phyloP scores from a whole-genome alignment of 2,797 vertebrate species.

The Alosa sapidissima region DNA sequence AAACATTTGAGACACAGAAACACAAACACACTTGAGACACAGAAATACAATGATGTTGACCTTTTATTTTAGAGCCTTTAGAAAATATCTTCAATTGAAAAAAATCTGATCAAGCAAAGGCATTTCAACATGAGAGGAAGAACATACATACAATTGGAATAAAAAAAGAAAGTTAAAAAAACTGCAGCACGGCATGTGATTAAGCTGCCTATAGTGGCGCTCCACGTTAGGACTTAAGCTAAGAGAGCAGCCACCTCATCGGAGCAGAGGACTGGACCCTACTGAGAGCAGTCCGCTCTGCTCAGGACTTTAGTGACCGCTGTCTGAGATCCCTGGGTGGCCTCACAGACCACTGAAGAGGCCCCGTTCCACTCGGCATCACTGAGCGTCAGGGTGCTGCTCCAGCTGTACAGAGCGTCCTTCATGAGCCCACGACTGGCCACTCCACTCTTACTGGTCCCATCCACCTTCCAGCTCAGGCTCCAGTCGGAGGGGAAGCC shows the following conservation, averaged over 20 bases:
- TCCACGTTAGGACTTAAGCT: background rate
- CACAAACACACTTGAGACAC: background rate
- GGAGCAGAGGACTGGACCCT: conserved; percentile 42
- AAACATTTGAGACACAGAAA: too few species aligned
- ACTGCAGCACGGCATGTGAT: background rate
- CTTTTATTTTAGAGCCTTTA: background rate
- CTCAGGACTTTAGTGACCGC: conserved; percentile 34
- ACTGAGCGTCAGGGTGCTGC: conserved; percentile 50
- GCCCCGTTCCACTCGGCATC: conserved; percentile 34
- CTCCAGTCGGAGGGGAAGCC: conserved; percentile 62
- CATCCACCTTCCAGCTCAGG: conserved; percentile 61
- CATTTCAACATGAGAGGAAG: background rate
- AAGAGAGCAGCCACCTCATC: background rate
- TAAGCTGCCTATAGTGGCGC: background rate
- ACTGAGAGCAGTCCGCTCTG: conserved; percentile 45
- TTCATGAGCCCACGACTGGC: conserved; percentile 39
- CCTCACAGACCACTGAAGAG: conserved; percentile 36
- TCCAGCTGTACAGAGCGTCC: conserved; percentile 60
- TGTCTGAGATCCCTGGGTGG: background rate
- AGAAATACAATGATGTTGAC: background rate
- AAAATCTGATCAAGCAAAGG: background rate
- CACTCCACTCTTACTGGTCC: conserved; percentile 37
- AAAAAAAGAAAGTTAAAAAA: too few species aligned
- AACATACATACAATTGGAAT: too few species aligned
- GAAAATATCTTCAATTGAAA: too few species aligned